Base-by-base conservation (phyloP, 2,113 vertebrate species). In the Perca flavescens region DNA sequence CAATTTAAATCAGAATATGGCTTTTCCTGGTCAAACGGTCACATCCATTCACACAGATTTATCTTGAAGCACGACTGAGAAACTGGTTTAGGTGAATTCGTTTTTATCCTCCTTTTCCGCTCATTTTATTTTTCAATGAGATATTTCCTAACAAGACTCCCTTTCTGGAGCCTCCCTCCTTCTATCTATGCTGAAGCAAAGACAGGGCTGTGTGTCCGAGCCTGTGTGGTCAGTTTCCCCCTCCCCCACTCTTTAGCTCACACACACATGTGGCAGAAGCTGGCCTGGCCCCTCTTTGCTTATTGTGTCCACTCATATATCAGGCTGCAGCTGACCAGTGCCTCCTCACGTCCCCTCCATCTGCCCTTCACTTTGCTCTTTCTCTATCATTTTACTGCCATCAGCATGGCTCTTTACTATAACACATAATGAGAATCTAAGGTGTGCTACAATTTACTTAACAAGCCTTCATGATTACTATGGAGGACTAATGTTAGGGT, bases 231-330 rank as follows among this genome's bases (percentile, higher is more conserved):
- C 92, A 93, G 87, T 88, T 22, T 74, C 68, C 82, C 92, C 92
- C 16, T 91, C 93, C 93, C 93, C 93, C 91, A 77, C 76, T 63
- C 62, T 88, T 87, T 79, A 89, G 77, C 88, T 89, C 80, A 40
- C 76, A 73, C 87, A 91, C 87, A 91, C 84, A 91, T 87, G 85
- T 92, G 92, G 88, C 81, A 84, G 84, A 87, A 83, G 88, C 81
- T 65, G 85, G 82, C 78, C 93, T 77, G 79, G 84, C 89, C 89
- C 68, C 90, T 85, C 83, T 87, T 65, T 83, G 88, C 91, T 94
- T 89, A 95, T 95, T 95, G 93, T 94, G 92, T 95, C 92, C 94
- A 91, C 93, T 92, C 92, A 92, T 94, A 94, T 94, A 95, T 95
- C 92, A 94, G 88, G 82, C 89, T 93, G 92, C 92, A 94, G 93